Evolutionary conservation across 2,888 invertebrate species (phyloP), one percentile per base, ranked within the genome.

Genomic region (Spodoptera picta): DNA sequence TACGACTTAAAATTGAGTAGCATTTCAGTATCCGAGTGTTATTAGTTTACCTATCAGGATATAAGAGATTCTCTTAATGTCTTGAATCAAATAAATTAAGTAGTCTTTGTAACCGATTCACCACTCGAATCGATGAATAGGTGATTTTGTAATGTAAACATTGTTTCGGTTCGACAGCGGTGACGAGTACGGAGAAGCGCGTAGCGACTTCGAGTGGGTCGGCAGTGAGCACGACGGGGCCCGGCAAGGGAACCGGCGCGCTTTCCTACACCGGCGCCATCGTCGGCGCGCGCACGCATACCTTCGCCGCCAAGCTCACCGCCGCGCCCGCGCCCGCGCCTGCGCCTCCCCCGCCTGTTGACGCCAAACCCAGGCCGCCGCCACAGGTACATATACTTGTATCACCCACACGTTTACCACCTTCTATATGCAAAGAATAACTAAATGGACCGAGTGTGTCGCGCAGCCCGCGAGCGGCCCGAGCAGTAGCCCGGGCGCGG

Each of bases 241-340:
- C 60, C 55, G 63, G 83, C 52, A 84, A 92, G 73, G 44, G 57
- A 0, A 9, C 57, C 2, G 91, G 91, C 75, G 92, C 95, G 41
- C 87, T 95, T 19, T 94, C 95, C 58, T 92, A 95, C 81, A 91
- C 94, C 61, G 90, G 94, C 65, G 94, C 95, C 44, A 93, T 95
- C 19, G 94, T 95, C 60, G 95, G 95, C 77, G 94, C 95, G 58
- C 95, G 96, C n/a, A 95, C 95, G 52, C 96, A 96, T 90, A 96
- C 97, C 1, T 97, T 97, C 90, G 97, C 97, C 19, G 97, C 97
- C 60, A 97, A 97, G 89, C 94, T 97, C 60, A 96, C 96, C 9
- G 96, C 90, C 89, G 93, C 95, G 41, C 96, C 80, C 72, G 72
- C 86, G 27, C 27, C 84, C 9, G 36, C 84, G 10, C 60, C 57